Percentiles rank a stretch among this genome's conserved stretches.
Evolutionary conservation across 1,140 invertebrate genomes (phyloP).

Genomic region (Antheraea mylitta): DNA sequence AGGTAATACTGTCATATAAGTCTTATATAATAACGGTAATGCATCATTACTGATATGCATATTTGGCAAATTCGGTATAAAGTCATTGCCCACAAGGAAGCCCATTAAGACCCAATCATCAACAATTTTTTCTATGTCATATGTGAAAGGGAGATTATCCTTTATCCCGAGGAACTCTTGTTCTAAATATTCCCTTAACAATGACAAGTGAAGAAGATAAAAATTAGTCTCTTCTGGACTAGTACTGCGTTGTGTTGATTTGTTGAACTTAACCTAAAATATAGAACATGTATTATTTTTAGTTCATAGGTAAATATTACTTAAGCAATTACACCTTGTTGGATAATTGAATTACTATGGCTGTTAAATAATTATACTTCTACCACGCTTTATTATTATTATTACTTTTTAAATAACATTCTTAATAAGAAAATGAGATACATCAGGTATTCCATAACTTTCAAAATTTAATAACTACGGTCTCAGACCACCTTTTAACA

Average conservation of each 20-base stretch:
- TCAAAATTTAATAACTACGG: too few relatives aligned
- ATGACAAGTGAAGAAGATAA: constrained; percentile 93
- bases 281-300: too few relatives aligned
- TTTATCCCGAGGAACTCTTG: constrained; percentile 93
- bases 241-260: constrained; percentile 79
- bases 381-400: too few relatives aligned
- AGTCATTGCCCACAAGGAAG: constrained; percentile 98
- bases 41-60: constrained; percentile 96
- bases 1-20: constrained; percentile 93
- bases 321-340: too few relatives aligned
- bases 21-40: constrained; percentile 90
- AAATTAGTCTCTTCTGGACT: constrained; percentile 95
- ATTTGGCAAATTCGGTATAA: constrained; percentile 96
- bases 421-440: too few relatives aligned
- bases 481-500: too few relatives aligned
- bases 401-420: too few relatives aligned
- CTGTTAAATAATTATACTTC: too few relatives aligned
- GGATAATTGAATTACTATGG: too few relatives aligned
- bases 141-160: constrained; percentile 84
- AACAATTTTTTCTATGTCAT: constrained; percentile 89
- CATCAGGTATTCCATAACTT: too few relatives aligned
- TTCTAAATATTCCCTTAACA: constrained; percentile 95
- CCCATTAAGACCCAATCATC: constrained; percentile 94
- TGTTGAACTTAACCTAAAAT: constrained; percentile 84
- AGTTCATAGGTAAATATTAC: too few relatives aligned